These are phyloP conservation scores for Ornithoptera alexandrae DNA, from an alignment of 2,888 invertebrate genomes.

Conservation along the genomic window DNA sequence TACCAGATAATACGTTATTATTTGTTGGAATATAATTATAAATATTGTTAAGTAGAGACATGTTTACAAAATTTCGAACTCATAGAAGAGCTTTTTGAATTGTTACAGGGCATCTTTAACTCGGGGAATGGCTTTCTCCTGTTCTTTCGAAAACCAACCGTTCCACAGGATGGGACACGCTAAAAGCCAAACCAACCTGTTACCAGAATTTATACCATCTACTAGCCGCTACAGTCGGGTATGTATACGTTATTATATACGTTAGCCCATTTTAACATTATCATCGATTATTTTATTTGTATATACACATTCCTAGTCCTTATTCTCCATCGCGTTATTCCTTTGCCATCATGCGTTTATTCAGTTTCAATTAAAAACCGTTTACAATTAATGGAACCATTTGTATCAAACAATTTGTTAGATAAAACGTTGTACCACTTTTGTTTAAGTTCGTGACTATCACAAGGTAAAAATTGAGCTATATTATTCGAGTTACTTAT, in stretches of 20 bases:
- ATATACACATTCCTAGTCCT: neutral
- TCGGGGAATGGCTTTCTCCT: conserved; percentile 85
- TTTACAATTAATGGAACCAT: no score
- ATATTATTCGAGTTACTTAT: no score
- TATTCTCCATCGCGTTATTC: neutral
- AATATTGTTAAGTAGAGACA: neutral
- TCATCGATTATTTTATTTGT: neutral
- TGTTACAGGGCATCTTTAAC: conserved; percentile 80
- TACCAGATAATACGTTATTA: no score
- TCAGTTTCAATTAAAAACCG: no score
- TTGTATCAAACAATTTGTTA: no score
- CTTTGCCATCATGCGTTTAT: neutral
- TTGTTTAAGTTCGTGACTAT: no score
- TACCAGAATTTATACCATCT: conserved; percentile 42
- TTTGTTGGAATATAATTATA: neutral
- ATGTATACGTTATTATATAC: neutral
- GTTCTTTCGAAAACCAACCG: conserved; percentile 88
- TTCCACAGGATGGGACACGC: conserved; percentile 89
- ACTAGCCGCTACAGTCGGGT: conserved; percentile 31
- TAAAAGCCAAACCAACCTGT: conserved; percentile 51
- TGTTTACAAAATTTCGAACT: neutral
- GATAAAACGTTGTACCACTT: no score
- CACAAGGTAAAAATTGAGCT: no score
- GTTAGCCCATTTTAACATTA: neutral
- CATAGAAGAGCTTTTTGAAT: neutral